Base-by-base conservation (phyloP, 2,888 invertebrate genomes). In the Troides aeacus region DNA sequence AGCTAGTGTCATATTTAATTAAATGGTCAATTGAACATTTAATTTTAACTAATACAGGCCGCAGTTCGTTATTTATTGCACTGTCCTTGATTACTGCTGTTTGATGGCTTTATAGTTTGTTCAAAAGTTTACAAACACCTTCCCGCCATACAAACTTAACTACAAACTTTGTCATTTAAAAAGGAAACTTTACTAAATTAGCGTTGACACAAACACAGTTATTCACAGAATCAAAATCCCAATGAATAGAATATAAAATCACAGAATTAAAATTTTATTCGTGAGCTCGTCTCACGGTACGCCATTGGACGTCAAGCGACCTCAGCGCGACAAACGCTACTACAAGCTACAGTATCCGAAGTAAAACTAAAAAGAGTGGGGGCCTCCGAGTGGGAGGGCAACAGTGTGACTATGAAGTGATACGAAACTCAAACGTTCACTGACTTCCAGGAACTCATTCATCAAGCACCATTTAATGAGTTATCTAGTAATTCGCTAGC, bases 371-470 rank as follows among this genome's bases (percentile, higher is more conserved):
- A 39, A 24, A 62, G 23, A 42, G 42, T n/a, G 69, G 69, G 79
- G 78, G 81, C 78, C 77, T 75, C 73, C 60, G 68, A 71, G 76
- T 65, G 72, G 72, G 77, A 76, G 77, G 30, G 77, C 71, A 71
- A 71, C 77, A 75, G 78, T 15, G 15, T 46, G 46, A 46, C 46
- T 78, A 76, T 77, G 78, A 75, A 79, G 77, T 78, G 77, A 78
- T 81, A 83, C 79, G 78, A 82, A 85, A 84, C 81, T 80, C 79
- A 79, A 53, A 84, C 84, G 81, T 80, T 83, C 85, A 83, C 86
- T 81, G 81, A 81, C 79, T 90, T 90, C 89, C 80, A 71, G 85
- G 90, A 90, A 88, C 82, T 85, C 86, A 88, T 89, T 88, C 87
- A 86, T 79, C 76, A 77, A 82, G 82, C 81, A 23, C 57, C 57